Evolutionary conservation across 2,797 vertebrate genomes (phyloP).

Genomic region (Acrossocheilus wenchowensis): DNA sequence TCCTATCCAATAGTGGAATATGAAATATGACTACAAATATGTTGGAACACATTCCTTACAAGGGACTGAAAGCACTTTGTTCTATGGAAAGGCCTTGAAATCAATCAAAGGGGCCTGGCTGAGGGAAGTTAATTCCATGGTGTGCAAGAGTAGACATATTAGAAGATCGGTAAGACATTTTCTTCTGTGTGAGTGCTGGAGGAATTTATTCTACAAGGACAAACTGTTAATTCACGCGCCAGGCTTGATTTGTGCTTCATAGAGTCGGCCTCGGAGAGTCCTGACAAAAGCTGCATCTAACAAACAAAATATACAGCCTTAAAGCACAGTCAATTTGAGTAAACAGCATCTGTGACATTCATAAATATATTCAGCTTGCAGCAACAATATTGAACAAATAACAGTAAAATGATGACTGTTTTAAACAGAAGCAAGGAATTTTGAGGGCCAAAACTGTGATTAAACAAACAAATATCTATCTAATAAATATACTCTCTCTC

Average conservation of each 20-base stretch:
- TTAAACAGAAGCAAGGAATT: neutral
- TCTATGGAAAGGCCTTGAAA: constrained; percentile 70
- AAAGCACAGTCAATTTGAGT: neutral
- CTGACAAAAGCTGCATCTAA: neutral
- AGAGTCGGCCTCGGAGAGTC: neutral
- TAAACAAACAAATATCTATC: neutral
- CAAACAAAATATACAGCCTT: neutral
- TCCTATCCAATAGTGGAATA: constrained; percentile 65
- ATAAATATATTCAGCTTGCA: neutral
- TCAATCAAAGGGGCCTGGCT: constrained; percentile 66
- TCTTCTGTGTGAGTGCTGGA: neutral
- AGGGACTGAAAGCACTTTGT: constrained; percentile 55
- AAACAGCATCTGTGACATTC: neutral
- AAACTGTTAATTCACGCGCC: constrained; percentile 38
- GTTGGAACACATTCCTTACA: constrained; percentile 62
- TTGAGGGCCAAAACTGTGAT: neutral
- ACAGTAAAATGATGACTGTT: neutral
- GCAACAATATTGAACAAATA: neutral
- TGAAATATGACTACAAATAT: constrained; percentile 58
- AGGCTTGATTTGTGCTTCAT: constrained; percentile 34
- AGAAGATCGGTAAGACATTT: constrained; percentile 63
- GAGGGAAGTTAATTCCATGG: constrained; percentile 35
- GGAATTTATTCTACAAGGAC: constrained; percentile 54
- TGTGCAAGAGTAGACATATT: constrained; percentile 53
- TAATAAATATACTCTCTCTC: neutral